Evolutionary conservation across 2,113 vertebrate species (phyloP).

Genomic region (Crotalus horridus): DNA sequence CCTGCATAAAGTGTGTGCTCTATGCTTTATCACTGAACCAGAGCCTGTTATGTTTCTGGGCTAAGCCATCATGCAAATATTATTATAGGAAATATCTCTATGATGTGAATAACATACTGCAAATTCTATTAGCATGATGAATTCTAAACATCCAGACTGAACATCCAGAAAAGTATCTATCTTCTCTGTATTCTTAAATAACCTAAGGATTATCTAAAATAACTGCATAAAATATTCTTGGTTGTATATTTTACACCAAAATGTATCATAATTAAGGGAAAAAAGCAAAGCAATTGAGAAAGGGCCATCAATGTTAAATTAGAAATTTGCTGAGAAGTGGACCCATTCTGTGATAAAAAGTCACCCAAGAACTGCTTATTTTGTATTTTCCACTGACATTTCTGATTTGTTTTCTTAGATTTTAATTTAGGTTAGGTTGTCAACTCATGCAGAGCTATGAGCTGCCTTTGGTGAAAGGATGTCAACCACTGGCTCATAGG

Average conservation of each 20-base stretch:
- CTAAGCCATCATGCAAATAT: neutral
- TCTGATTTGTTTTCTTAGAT: conserved; percentile 51
- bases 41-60: neutral
- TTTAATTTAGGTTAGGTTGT: conserved; percentile 49
- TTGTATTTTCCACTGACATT: conserved; percentile 32
- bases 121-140: neutral
- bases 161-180: neutral
- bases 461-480: conserved; percentile 43
- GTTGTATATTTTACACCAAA: conserved; percentile 14
- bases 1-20: neutral
- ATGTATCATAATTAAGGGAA: conserved; percentile 40
- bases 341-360: neutral
- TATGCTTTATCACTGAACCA: neutral
- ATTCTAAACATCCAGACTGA: neutral
- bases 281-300: conserved; percentile 52
- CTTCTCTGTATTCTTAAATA: neutral
- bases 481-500: conserved; percentile 31
- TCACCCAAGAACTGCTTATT: conserved; percentile 25
- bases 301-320: conserved; percentile 31
- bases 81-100: neutral
- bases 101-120: neutral
- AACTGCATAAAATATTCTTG: conserved; percentile 54
- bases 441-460: conserved; percentile 25
- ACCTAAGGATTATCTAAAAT: neutral
- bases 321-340: conserved; percentile 51